Evolutionary conservation across 2,113 vertebrate genomes (phyloP), one percentile per base, ranked within the genome.

Genomic region (Archilochus colubris): DNA sequence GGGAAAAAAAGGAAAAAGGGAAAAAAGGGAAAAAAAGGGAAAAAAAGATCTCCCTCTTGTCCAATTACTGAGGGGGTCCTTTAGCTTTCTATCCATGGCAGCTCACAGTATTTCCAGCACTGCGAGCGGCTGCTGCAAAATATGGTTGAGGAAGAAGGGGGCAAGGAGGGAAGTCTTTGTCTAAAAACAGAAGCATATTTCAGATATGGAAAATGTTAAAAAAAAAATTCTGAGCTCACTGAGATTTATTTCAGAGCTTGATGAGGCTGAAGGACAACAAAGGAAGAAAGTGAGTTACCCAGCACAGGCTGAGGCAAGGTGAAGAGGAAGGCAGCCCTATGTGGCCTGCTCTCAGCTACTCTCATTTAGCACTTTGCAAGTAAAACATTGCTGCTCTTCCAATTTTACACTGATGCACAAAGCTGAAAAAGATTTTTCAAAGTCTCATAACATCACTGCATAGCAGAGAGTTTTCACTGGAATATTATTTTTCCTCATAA

Each of bases 401-500:
- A 68, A 80, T 74, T 88, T 69, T 43, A 46, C 18, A 43, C 54
- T 82, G 40, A 85, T 51, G 67, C 22, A 69, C 14, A 68, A 30
- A 89, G 70, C 10, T 7, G 61, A 67, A 46, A 67, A 46, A 23
- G 38, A 58, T 36, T 43, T 82, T 73, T 76, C 63, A 63, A 61
- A 84, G 50, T 80, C 90, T 77, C 46, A 50, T 27, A 68, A 68
- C 0, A 1, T 3, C 15, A 67, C 73, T 93, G 82, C 17, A 74
- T 86, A 51, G 61, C 31, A 89, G 51, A 55, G 24, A 66, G 19
- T 75, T 89, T 94, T 58, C 67, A 80, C 21, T 86, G 82, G 24
- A 95, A 93, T 73, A 82, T 5, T 93, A 51, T 46, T 91, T 87
- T 93, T 76, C 55, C 75, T 86, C 72, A 77, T 87, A 88, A 86